Evolutionary conservation across 2,113 vertebrate species (phyloP), one percentile per base, ranked within the genome.

Genomic region (Aegotheles bennettii): DNA sequence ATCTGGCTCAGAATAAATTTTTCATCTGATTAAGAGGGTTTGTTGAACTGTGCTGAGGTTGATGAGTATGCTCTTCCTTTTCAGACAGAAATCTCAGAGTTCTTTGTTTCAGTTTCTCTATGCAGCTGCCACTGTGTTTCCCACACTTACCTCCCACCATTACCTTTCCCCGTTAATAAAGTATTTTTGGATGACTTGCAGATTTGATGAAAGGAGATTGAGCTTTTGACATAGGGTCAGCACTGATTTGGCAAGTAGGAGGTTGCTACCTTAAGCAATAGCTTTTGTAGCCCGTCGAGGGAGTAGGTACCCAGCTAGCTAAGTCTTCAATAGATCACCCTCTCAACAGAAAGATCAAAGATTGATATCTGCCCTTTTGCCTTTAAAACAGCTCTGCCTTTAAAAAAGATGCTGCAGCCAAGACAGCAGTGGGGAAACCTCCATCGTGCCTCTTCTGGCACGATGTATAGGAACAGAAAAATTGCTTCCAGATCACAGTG

Each of bases 321-420:
- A 88, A 92, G 64, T 48, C 57, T 76, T 95, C 83, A 76, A 77
- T 54, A 95, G 85, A 83, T 90, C 57, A 69, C 43, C n/a, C 38
- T 88, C 79, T 93, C 61, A 38, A 53, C 33, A 64, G 78, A 69
- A 84, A 80, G 70, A 92, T 94, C 95, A 91, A 89, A 95, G 85
- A 76, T 16, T 93, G 88, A 88, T 3, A 14, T 79, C 78, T 94
- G 88, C 90, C 90, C 77, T 84, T 93, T 87, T 93, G 57, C 69
- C 79, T 93, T 83, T 68, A 76, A 75, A 94, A 59, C 53, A 56
- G 82, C 36, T 93, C 74, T 93, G 85, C 67, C 61, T n/a, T n/a
- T n/a, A n/a, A n/a, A n/a, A n/a, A 91, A 82, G 73, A 57, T 26
- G 38, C 42, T 82, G 69, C 60, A 77, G 35, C 54, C 63, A 47